These are phyloP conservation scores for Agrilus mali DNA, from an alignment of 2,888 invertebrate species.

Conservation along the genomic window DNA sequence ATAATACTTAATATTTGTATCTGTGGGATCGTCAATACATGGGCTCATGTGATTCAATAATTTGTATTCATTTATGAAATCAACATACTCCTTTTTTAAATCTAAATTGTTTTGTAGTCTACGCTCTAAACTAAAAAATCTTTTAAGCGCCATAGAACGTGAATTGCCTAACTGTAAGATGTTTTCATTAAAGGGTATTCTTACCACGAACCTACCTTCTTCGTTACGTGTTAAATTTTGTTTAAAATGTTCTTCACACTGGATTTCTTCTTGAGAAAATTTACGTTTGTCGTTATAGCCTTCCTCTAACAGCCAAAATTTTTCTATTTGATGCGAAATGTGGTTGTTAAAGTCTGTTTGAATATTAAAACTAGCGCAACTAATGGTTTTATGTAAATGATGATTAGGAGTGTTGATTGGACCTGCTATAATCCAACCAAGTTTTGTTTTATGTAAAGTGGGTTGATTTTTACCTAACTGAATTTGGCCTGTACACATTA, in stretches of 20 bases:
- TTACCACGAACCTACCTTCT: conserved; percentile 16
- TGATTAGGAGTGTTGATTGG: neutral
- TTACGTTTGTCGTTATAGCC: too few species aligned
- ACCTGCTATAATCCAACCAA: conserved; percentile 7
- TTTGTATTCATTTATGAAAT: conserved; percentile 5
- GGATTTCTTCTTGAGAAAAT: too few species aligned
- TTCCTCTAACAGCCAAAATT: conserved; percentile 20
- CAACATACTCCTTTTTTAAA: conserved; percentile 7
- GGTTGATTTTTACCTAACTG: neutral
- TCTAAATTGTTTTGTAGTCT: conserved; percentile 9
- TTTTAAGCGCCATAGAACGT: conserved; percentile 10
- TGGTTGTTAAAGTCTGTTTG: too few species aligned
- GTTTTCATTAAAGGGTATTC: conserved; percentile 14
- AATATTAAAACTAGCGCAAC: too few species aligned
- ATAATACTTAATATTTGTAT: neutral
- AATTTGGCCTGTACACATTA: conserved; percentile 5
- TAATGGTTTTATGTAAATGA: too few species aligned
- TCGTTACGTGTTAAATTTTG: conserved; percentile 11
- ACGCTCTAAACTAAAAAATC: conserved; percentile 12
- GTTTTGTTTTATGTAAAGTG: conserved; percentile 7
- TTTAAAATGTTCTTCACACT: conserved; percentile 15
- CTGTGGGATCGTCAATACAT: neutral
- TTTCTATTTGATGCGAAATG: conserved; percentile 3
- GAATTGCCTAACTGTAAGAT: conserved; percentile 12
- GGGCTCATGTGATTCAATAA: conserved; percentile 2